phyloP scores from a whole-genome alignment of 2,888 invertebrate genomes.

The Arrhopalites spinosus region DNA sequence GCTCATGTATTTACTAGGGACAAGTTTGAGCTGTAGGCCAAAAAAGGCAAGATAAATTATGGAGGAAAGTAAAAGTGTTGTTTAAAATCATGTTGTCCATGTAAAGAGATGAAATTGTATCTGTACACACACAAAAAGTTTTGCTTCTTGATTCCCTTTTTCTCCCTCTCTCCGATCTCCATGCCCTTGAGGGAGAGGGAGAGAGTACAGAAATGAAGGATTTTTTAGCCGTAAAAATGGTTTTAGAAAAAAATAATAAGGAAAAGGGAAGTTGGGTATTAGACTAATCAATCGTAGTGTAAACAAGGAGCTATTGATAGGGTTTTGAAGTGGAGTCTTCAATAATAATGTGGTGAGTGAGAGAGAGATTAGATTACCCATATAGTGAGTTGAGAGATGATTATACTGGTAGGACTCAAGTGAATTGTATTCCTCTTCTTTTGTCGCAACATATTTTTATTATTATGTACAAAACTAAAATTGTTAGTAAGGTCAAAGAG shows the following conservation, averaged over 20 bases:
- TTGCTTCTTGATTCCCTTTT: conserved; percentile 6
- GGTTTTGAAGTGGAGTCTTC: conserved; percentile 32
- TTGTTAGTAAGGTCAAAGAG: conserved; percentile 37
- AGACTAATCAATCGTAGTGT: conserved; percentile 52
- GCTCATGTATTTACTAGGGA: too few relatives aligned
- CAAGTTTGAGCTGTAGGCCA: too few relatives aligned
- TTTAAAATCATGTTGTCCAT: conserved; percentile 17
- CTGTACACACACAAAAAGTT: not conserved
- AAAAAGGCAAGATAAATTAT: too few relatives aligned
- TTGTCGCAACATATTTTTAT: conserved; percentile 4
- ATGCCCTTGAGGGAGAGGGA: not conserved
- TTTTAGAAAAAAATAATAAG: not conserved
- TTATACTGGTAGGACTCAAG: conserved; percentile 24
- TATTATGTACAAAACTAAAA: not conserved
- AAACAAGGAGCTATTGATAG: conserved; percentile 50
- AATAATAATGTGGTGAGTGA: conserved; percentile 36
- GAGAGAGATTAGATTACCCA: conserved; percentile 45
- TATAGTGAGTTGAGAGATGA: conserved; percentile 7
- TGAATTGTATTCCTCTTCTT: conserved; percentile 27
- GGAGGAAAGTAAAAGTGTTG: conserved; percentile 37
- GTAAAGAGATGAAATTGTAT: not conserved
- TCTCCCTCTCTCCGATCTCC: not conserved
- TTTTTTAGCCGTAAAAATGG: conserved; percentile 22
- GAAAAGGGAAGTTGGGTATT: conserved; percentile 39
- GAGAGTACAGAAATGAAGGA: conserved; percentile 19